Conservation (phyloP, 2,797 vertebrate genomes). For the Allochrocebus solatus region DNA sequence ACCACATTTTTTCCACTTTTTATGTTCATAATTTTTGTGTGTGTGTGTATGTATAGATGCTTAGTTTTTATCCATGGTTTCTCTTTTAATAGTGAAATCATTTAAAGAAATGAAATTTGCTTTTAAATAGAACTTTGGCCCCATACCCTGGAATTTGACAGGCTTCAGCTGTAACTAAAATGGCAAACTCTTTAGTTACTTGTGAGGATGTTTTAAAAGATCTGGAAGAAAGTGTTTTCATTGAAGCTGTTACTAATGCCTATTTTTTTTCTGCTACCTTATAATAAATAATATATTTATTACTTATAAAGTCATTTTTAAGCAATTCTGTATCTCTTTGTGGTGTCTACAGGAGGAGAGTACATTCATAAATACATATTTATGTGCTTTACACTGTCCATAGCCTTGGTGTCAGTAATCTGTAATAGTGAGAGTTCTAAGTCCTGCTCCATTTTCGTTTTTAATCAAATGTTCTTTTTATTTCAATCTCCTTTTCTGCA, state of each 20-base stretch:
- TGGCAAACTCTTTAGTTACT: neutral
- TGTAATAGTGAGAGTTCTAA: neutral
- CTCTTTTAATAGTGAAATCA: neutral
- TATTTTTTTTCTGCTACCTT: neutral
- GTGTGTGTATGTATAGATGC: neutral
- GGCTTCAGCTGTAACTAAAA: neutral
- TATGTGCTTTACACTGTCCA: too few relatives aligned
- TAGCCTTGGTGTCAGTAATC: neutral
- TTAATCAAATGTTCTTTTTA: neutral
- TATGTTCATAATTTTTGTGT: neutral
- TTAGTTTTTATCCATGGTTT: neutral
- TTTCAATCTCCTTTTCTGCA: neutral
- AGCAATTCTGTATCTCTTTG: neutral
- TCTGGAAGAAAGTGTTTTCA: neutral
- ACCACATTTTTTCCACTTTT: neutral
- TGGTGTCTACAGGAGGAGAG: too few relatives aligned
- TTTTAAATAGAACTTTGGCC: neutral
- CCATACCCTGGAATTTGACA: neutral
- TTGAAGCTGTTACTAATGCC: neutral
- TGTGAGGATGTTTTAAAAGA: neutral
- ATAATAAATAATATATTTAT: neutral
- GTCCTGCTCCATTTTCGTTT: neutral
- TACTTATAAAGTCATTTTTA: neutral
- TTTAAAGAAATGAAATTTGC: neutral
- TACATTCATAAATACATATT: neutral